A percentile compares a stretch with the other conserved stretches of the same genome.
These are phyloP conservation scores for Trachymyrmex septentrionalis DNA, from an alignment of 1,140 invertebrate genomes.

Conservation along the genomic window DNA sequence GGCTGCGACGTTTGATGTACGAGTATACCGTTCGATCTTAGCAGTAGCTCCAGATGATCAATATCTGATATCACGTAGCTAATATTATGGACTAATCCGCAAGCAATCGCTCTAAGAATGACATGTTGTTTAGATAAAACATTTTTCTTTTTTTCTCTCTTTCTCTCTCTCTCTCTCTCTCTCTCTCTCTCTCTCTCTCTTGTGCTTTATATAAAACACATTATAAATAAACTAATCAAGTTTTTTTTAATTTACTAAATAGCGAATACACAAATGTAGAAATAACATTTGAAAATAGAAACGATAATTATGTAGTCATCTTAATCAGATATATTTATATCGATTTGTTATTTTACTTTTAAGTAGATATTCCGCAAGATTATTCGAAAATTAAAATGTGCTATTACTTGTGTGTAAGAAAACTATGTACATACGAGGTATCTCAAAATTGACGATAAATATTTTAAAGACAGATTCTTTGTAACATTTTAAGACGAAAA, in stretches of 20 bases:
- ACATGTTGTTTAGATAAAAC: background rate
- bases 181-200: background rate
- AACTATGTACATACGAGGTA: no score
- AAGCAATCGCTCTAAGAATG: background rate
- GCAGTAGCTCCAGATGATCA: constrained; percentile 7
- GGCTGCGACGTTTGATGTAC: constrained; percentile 8
- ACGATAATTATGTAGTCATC: background rate
- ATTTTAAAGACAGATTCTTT: no score
- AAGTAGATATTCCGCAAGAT: background rate
- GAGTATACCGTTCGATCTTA: constrained; percentile 1
- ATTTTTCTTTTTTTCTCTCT: background rate
- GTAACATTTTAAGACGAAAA: no score
- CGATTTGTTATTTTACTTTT: constrained; percentile 6
- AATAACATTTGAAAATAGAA: background rate
- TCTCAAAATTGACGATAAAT: no score
- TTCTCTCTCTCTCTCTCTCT: background rate
- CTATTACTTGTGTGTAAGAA: no score
- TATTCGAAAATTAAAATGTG: background rate
- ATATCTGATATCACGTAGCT: constrained; percentile 23
- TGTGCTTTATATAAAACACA: background rate
- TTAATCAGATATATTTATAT: constrained; percentile 6
- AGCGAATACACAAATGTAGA: background rate
- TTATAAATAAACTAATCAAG: constrained; percentile 2
- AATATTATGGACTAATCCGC: constrained; percentile 24
- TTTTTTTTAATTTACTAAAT: background rate